Evolutionary conservation across 1,140 invertebrate species (phyloP).

Genomic region (Schlechtendalia chinensis): DNA sequence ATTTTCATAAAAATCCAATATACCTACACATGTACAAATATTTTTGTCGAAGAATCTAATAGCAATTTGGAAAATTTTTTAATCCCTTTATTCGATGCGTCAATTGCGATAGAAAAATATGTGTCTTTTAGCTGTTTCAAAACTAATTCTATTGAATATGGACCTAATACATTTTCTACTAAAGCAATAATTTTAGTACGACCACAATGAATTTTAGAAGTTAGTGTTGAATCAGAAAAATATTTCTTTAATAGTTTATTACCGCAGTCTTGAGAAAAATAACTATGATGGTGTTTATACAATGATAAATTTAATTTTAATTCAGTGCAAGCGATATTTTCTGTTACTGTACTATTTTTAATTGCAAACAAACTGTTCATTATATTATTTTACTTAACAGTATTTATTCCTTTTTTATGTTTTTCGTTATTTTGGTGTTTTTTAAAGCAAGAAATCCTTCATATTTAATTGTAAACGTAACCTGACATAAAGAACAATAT

Average conservation of each 20-base stretch:
- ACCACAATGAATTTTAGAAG: background rate
- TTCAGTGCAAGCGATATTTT: background rate
- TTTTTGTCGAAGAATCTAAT: background rate
- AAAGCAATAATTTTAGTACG: conserved; percentile 1
- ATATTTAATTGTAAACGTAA: conserved; percentile 1
- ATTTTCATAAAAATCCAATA: background rate
- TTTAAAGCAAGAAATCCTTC: conserved; percentile 1
- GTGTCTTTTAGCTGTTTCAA: background rate
- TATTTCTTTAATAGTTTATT: background rate
- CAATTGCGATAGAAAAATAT: background rate
- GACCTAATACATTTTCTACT: conserved; percentile 1
- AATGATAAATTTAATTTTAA: background rate
- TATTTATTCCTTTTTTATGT: background rate
- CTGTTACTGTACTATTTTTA: background rate
- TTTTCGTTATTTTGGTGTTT: background rate
- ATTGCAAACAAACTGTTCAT: background rate
- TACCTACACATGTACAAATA: background rate
- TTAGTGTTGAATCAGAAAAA: background rate
- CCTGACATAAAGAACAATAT: background rate
- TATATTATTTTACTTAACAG: background rate
- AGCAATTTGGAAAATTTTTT: background rate
- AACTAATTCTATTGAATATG: conserved; percentile 1
- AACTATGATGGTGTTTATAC: background rate
- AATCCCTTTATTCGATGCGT: background rate
- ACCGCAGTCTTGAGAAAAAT: background rate